A percentile compares a stretch with the other conserved stretches of the same genome.
Evolutionary conservation across 2,113 vertebrate genomes (phyloP).

Genomic region (Oxyruncus cristatus): DNA sequence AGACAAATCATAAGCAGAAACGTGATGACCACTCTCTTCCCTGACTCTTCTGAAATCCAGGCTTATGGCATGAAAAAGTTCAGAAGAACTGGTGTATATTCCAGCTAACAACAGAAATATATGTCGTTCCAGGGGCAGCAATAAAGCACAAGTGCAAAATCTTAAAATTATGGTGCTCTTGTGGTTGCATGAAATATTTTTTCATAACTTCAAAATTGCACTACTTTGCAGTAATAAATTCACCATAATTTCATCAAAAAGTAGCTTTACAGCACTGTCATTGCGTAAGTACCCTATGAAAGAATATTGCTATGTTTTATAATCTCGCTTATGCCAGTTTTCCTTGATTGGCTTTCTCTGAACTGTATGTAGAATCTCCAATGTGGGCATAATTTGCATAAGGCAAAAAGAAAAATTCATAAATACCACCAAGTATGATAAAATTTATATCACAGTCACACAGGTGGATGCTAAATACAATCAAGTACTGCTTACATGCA

Average conservation of each 20-base stretch:
- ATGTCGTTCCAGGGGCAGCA: background rate
- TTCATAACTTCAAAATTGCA: background rate
- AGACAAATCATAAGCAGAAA: background rate
- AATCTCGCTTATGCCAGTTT: background rate
- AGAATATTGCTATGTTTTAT: background rate
- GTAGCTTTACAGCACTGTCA: background rate
- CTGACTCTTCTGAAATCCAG: fast-evolving
- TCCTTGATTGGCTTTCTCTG: background rate
- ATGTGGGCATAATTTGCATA: background rate
- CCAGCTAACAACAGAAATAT: background rate
- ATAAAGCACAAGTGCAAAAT: background rate
- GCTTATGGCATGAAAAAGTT: background rate
- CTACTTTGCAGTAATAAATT: background rate
- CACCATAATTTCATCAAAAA: background rate
- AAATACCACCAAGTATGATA: background rate
- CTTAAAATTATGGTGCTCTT: background rate
- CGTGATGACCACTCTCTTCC: fast-evolving
- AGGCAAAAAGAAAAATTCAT: background rate
- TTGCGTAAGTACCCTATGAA: background rate
- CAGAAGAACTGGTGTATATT: background rate
- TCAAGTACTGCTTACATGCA: background rate
- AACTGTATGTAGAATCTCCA: background rate
- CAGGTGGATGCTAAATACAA: background rate
- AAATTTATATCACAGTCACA: background rate
- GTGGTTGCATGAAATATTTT: background rate